Percentiles rank a stretch among this genome's conserved stretches.
Evolutionary conservation across 2,797 vertebrate genomes (phyloP).

Genomic region (Falco berigora): DNA sequence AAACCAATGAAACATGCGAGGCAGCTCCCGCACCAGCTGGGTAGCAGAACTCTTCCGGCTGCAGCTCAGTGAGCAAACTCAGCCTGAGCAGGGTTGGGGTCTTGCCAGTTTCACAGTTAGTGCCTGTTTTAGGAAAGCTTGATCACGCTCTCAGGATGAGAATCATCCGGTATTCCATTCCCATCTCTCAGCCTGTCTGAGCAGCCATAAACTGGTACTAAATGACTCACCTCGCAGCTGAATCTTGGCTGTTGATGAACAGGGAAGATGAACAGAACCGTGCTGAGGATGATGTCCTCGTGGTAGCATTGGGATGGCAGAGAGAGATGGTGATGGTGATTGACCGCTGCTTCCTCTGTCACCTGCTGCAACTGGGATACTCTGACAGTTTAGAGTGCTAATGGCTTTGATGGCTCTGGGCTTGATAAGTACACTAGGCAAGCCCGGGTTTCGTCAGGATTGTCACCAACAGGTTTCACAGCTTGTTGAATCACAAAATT

Average conservation of each 20-base stretch:
- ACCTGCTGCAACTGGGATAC: neutral
- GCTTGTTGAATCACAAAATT: neutral
- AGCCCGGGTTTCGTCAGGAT: neutral
- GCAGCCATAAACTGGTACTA: neutral
- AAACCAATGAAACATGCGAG: neutral
- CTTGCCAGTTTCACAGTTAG: neutral
- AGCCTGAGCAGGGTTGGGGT: neutral
- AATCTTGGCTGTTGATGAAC: neutral
- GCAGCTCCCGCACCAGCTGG: neutral
- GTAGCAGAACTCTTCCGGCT: neutral
- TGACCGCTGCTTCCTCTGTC: neutral
- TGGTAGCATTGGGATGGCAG: neutral
- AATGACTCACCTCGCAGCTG: neutral
- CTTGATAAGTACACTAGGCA: neutral
- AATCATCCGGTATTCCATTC: fast-evolving
- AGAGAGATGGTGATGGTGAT: fast-evolving
- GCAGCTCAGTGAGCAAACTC: neutral
- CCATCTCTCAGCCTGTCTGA: neutral
- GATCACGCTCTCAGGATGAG: fast-evolving
- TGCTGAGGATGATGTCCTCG: neutral
- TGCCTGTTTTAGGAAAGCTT: neutral
- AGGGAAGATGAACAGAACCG: neutral
- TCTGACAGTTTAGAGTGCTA: neutral
- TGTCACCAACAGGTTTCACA: neutral
- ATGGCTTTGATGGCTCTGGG: neutral